Evolutionary conservation across 2,888 invertebrate genomes (phyloP).

Genomic region (Nomada goodeniana): DNA sequence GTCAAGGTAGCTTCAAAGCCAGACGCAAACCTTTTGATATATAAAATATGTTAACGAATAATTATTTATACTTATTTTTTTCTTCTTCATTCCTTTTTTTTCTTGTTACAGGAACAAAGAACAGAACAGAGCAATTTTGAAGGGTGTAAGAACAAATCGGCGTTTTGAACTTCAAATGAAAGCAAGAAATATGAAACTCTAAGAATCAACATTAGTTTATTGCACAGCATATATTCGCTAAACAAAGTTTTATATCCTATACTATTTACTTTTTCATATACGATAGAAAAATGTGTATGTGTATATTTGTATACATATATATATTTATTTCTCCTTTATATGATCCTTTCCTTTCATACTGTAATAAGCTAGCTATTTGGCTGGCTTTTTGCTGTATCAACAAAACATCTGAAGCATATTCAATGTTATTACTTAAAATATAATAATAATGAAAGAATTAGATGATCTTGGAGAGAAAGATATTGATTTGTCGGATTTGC

Average conservation of each 20-base stretch:
- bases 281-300: not conserved
- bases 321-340: no score
- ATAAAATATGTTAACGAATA: not conserved
- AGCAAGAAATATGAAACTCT: constrained; percentile 85
- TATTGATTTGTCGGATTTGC: no score
- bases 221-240: not conserved
- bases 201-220: not conserved
- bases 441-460: no score
- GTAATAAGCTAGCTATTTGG: no score
- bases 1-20: constrained; percentile 36
- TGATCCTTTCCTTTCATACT: no score
- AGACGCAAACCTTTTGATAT: not conserved
- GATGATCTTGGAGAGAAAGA: no score
- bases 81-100: not conserved
- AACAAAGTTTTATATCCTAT: not conserved
- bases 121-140: constrained; percentile 85
- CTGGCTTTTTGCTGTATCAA: no score
- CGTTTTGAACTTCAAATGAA: constrained; percentile 91
- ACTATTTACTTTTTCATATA: no score
- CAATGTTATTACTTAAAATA: no score
- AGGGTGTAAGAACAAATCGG: constrained; percentile 89
- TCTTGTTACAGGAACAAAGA: constrained; percentile 77
- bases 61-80: constrained; percentile 24
- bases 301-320: no score
- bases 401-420: no score